A percentile compares a stretch with the other conserved stretches of the same genome.
phyloP scores from a whole-genome alignment of 2,888 invertebrate genomes.

The Hedya salicella region DNA sequence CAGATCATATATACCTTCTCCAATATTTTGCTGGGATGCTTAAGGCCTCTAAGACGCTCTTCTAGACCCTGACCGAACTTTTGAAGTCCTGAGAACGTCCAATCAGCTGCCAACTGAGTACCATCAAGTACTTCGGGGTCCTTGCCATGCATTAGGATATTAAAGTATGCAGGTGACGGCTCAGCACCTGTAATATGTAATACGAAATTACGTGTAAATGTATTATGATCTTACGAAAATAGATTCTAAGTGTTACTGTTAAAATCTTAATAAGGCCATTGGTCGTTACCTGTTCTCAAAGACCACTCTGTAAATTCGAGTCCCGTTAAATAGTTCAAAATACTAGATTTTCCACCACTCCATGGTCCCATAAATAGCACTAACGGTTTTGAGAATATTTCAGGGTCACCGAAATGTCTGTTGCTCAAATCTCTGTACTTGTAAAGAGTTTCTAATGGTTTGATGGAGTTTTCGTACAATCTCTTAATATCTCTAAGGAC shows the following conservation, averaged over 20 bases:
- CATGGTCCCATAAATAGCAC: constrained; percentile 98
- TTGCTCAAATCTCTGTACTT: constrained; percentile 97
- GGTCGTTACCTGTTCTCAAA: constrained; percentile 90
- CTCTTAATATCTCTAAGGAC: constrained; percentile 93
- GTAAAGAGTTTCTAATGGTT: constrained; percentile 95
- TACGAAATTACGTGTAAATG: background rate
- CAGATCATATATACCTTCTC: constrained; percentile 88
- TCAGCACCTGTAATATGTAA: constrained; percentile 90
- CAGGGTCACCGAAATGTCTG: constrained; percentile 96
- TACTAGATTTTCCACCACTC: constrained; percentile 98
- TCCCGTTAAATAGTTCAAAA: constrained; percentile 95
- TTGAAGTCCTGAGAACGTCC: constrained; percentile 96
- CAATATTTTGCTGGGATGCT: constrained; percentile 92
- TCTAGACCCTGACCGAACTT: constrained; percentile 97
- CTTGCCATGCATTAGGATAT: constrained; percentile 95
- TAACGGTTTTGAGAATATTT: constrained; percentile 97
- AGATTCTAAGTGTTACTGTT: background rate
- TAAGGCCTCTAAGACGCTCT: constrained; percentile 93
- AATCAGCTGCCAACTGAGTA: constrained; percentile 97
- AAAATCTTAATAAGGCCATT: background rate
- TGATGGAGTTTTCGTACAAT: constrained; percentile 93
- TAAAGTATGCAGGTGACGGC: constrained; percentile 96
- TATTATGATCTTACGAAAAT: background rate
- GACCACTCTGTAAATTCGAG: constrained; percentile 93
- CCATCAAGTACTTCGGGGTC: constrained; percentile 94